Evolutionary conservation across 2,888 invertebrate species (phyloP), one percentile per base, ranked within the genome.

Genomic region (Operophtera brumata): DNA sequence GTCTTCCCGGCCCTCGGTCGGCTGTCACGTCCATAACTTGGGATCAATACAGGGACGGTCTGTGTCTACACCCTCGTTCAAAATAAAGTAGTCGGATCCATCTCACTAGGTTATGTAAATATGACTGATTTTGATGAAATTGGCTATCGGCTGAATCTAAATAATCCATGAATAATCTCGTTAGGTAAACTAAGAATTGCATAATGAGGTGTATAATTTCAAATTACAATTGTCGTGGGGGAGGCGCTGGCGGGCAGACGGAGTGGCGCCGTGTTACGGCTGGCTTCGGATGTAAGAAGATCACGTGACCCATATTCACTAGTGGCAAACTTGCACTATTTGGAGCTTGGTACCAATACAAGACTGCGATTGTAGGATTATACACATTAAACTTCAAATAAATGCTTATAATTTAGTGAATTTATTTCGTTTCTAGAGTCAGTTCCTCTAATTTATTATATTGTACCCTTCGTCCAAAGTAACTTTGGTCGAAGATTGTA

Each of bases 31-130:
- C 73, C 73, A 71, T 73, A 68, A 73, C 76, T 75, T 66, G 66
- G 79, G 84, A 86, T 87, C 86, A 81, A 87, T 87, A 87, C 84
- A 73, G 74, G 80, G 78, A 72, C 77, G 78, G 78, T 77, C 78
- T 80, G 78, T 78, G 71, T 75, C 76, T 79, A 71, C 70, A 64
- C 62, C 57, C 66, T 65, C 62, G 64, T 61, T 73, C 54, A 49
- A 59, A 64, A 64, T 64, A 61, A 47, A 59, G 59, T 69, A 73
- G 60, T 62, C 65, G 14, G 32, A 48, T 59, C 47, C 58, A 56
- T 57, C 41, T 46, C 43, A 47, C 54, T 47, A 26, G 40, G 47
- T 51, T 57, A 59, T 52, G 55, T 54, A 58, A 58, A 64, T 56
- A 57, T 35, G 34, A 46, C 36, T 51, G 36, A 49, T 51, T 43